Conservation (phyloP, 37 sponge, comb jelly and placozoan species). For the Geodia barretti region DNA sequence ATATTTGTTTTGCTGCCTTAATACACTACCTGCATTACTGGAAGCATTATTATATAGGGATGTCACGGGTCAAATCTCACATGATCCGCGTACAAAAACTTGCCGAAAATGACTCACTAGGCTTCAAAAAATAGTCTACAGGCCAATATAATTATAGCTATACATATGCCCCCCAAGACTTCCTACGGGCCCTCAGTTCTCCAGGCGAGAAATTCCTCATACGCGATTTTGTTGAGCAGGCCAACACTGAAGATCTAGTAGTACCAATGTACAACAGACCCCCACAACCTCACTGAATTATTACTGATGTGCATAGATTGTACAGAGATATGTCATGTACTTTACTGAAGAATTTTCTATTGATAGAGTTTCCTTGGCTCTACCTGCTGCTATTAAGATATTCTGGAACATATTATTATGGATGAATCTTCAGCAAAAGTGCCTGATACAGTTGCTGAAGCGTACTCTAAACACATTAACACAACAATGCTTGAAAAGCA, state of each 20-base stretch:
- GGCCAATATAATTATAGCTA: too few species aligned
- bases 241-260: constrained; percentile 4
- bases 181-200: too few species aligned
- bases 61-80: not conserved
- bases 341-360: constrained; percentile 20
- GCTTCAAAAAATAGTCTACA: too few species aligned
- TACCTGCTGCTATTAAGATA: constrained; percentile 11
- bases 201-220: too few species aligned
- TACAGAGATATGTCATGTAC: constrained; percentile 15
- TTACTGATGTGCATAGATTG: constrained; percentile 9
- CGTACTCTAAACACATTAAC: constrained; percentile 42
- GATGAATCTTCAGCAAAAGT: constrained; percentile 5
- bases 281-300: constrained; percentile 34
- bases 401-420: constrained; percentile 3
- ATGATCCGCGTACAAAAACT: too few species aligned
- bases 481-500: constrained; percentile 19
- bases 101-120: too few species aligned
- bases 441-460: constrained; percentile 4
- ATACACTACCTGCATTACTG: constrained; percentile 42
- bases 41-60: constrained; percentile 28
- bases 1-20: constrained; percentile 45
- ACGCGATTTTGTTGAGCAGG: constrained; percentile 10
- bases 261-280: constrained; percentile 34
- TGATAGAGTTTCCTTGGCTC: constrained; percentile 22
- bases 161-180: too few species aligned